Conservation (phyloP, 2,888 invertebrate species). For the Hecatera dysodea region DNA sequence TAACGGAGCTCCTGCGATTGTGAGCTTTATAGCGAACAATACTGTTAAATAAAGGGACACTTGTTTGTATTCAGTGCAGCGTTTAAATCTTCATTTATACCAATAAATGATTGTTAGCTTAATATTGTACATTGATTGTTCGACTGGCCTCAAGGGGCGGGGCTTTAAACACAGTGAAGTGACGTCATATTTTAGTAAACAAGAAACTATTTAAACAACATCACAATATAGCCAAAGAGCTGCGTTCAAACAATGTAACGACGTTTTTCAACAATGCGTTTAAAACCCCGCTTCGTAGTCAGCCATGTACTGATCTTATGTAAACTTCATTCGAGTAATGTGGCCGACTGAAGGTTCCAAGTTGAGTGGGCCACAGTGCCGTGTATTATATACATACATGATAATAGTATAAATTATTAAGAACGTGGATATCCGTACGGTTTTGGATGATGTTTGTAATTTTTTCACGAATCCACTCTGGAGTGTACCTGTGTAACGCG, state of each 20-base stretch:
- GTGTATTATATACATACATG: constrained; percentile 65
- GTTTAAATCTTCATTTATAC: constrained; percentile 61
- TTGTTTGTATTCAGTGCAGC: constrained; percentile 55
- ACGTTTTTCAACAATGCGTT: constrained; percentile 18
- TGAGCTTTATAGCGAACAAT: constrained; percentile 50
- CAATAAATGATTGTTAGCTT: constrained; percentile 64
- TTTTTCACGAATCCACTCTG: constrained; percentile 78
- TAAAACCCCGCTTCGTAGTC: constrained; percentile 21
- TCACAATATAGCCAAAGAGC: constrained; percentile 47
- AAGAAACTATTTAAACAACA: constrained; percentile 17
- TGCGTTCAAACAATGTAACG: constrained; percentile 16
- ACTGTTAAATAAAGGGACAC: constrained; percentile 29
- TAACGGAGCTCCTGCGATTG: constrained; percentile 47
- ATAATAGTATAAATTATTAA: constrained; percentile 68
- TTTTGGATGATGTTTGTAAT: constrained; percentile 81
- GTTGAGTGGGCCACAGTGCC: constrained; percentile 49
- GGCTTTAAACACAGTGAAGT: constrained; percentile 37
- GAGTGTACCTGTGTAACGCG: constrained; percentile 76
- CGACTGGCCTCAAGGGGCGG: constrained; percentile 32
- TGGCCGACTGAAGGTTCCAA: constrained; percentile 38
- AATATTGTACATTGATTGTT: constrained; percentile 66
- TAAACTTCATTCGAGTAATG: constrained; percentile 56
- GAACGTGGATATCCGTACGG: constrained; percentile 60
- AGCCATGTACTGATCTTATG: constrained; percentile 55
- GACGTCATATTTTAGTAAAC: constrained; percentile 20